Evolutionary conservation across 2,113 vertebrate species (phyloP), one percentile per base, ranked within the genome.

Genomic region (Sapajus apella): DNA sequence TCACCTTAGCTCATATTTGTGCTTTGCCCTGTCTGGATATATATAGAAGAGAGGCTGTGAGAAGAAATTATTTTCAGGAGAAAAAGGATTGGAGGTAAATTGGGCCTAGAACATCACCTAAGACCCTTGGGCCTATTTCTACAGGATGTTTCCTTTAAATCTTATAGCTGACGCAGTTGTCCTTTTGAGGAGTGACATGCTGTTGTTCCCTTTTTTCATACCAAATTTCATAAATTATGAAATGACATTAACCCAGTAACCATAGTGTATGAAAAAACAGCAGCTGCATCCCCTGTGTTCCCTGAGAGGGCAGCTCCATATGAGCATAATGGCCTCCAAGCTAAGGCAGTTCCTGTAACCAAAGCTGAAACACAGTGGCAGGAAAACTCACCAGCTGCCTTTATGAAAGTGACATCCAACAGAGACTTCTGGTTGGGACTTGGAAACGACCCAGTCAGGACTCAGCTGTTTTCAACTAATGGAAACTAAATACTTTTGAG

Each of bases 61-160:
- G 75, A 92, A 90, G 18, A 77, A 92, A 96, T 85, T 89, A 1
- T 88, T 77, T 79, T 66, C 90, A 76, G 27, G 43, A 61, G 32
- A 21, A 77, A 86, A 70, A 76, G 30, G 32, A 76, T 70, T 81
- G 50, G 43, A 76, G 11, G 76, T 70, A 18, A 96, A 76, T 77
- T 82, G 73, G 11, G 16, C 13, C 17, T 82, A 81, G 23, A 73
- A 81, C 75, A 40, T 86, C 66, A n/a, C 4, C 56, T 92, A 86
- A 73, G 18, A 80, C 23, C 75, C 16, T 11, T 64, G 50, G 17
- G 35, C 12, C 27, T 87, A 32, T 82, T 90, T 91, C 35, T 68
- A 40, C 37, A 9, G 32, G 37, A 40, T 23, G 11, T n/a, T 87
- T 55, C 35, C 52, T 68, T 73, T 83, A 52, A 82, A 50, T 91